These are phyloP conservation scores for Tenebrio molitor DNA, from an alignment of 1,140 invertebrate genomes.

Conservation along the genomic window DNA sequence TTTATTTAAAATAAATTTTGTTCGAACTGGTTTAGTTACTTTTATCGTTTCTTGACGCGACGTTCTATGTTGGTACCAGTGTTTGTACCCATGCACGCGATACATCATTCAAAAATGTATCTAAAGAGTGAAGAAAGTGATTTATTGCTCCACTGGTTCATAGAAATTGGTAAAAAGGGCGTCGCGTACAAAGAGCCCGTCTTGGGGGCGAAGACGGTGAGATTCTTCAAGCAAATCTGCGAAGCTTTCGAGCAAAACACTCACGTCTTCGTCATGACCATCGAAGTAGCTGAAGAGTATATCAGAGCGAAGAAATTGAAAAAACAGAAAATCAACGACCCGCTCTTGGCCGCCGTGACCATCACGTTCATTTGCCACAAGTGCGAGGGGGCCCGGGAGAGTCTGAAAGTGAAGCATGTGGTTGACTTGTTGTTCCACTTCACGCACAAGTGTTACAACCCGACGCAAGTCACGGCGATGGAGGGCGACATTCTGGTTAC, in stretches of 20 bases:
- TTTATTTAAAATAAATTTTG: too few species aligned
- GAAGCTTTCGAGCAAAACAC: conserved; percentile 57
- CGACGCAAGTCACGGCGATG: conserved; percentile 36
- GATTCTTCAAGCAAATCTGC: conserved; percentile 57
- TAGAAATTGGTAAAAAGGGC: conserved; percentile 46
- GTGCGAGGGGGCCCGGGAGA: conserved; percentile 53
- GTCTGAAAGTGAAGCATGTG: conserved; percentile 53
- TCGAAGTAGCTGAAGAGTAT: conserved; percentile 58
- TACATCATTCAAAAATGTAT: conserved; percentile 4
- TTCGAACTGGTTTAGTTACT: too few species aligned
- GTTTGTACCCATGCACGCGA: conserved; percentile 7
- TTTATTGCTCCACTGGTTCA: conserved; percentile 54
- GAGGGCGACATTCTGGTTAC: conserved; percentile 58
- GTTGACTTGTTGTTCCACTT: conserved; percentile 51
- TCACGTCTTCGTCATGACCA: conserved; percentile 57
- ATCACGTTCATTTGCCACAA: conserved; percentile 59
- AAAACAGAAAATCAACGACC: conserved; percentile 53
- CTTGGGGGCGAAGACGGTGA: conserved; percentile 50
- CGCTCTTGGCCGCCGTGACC: conserved; percentile 46
- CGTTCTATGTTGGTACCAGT: too few species aligned
- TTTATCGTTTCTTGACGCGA: too few species aligned
- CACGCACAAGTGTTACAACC: conserved; percentile 46
- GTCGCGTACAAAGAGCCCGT: conserved; percentile 55
- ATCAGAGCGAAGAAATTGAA: conserved; percentile 50
- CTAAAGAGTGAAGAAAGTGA: conserved; percentile 48